Percentiles rank a stretch among this genome's conserved stretches.
These are phyloP conservation scores for Anas acuta DNA, from an alignment of 2,797 vertebrate species.

Conservation along the genomic window DNA sequence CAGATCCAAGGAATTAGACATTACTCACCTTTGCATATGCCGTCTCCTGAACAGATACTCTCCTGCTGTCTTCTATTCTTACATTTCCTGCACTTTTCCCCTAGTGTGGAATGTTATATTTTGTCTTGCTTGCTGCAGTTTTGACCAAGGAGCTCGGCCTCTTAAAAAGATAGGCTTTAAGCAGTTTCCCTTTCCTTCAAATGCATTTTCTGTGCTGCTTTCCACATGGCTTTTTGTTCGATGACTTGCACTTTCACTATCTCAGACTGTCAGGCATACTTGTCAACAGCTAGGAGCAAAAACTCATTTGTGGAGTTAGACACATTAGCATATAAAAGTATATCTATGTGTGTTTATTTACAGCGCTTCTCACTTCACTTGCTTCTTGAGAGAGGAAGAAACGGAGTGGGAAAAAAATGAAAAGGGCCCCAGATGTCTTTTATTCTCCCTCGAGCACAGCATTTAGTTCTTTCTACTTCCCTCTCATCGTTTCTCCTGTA, in stretches of 20 bases:
- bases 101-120: conserved; percentile 10
- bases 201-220: conserved; percentile 22
- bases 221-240: conserved; percentile 28
- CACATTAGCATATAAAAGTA: conserved; percentile 53
- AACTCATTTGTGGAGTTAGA: conserved; percentile 42
- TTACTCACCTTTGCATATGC: conserved; percentile 57
- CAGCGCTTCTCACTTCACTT: conserved; percentile 3
- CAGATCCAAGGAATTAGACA: conserved; percentile 44
- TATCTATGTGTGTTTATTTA: neutral
- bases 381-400: neutral
- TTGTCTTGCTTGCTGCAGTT: conserved; percentile 33
- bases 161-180: neutral
- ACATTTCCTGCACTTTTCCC: conserved; percentile 13
- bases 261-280: conserved; percentile 42
- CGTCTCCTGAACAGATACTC: neutral
- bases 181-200: conserved; percentile 34
- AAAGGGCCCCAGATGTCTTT: neutral
- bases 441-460: neutral
- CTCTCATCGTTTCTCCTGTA: neutral
- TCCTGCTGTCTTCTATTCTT: conserved; percentile 31
- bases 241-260: conserved; percentile 73
- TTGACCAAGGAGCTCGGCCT: neutral
- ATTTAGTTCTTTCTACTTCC: neutral
- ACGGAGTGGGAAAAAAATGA: neutral
- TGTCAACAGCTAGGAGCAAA: conserved; percentile 17